Conservation (phyloP, 2,888 invertebrate species). For the Fragum sueziense region DNA sequence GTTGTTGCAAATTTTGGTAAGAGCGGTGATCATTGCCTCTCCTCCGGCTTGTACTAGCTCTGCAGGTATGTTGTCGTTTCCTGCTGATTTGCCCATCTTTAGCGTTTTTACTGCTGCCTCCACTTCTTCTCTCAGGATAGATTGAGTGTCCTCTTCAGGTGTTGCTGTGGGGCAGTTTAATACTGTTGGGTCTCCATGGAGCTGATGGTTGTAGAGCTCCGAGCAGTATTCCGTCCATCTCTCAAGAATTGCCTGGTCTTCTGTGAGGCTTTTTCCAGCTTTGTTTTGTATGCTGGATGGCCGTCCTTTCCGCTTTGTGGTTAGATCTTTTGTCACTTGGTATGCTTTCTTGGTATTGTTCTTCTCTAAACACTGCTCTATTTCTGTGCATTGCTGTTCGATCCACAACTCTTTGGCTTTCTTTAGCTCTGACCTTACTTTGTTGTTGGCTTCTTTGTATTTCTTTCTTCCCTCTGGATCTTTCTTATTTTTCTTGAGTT, state of each 20-base stretch:
- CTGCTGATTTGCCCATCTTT: conserved; percentile 50
- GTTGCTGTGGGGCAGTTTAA: no score
- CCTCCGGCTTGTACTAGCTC: conserved; percentile 35
- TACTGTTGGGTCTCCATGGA: no score
- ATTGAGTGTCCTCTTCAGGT: conserved; percentile 18
- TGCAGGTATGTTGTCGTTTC: conserved; percentile 44
- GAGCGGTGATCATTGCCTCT: background rate
- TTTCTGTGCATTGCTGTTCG: conserved; percentile 17
- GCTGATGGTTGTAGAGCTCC: no score
- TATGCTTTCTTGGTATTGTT: conserved; percentile 36
- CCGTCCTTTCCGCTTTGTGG: background rate
- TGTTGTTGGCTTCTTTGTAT: background rate
- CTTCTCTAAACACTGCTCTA: background rate
- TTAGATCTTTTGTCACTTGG: conserved; percentile 25
- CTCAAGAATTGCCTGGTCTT: conserved; percentile 21
- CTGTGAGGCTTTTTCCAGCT: conserved; percentile 32
- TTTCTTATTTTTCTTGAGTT: conserved; percentile 18
- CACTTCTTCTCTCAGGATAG: conserved; percentile 37
- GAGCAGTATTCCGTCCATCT: no score
- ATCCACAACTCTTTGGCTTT: conserved; percentile 28
- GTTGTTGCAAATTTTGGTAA: background rate
- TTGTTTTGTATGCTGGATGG: conserved; percentile 3
- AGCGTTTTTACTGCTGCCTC: conserved; percentile 42
- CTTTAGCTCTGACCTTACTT: conserved; percentile 1
- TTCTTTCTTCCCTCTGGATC: background rate